Evolutionary conservation across 2,888 invertebrate species (phyloP), one percentile per base, ranked within the genome.

Genomic region (Orthosia incerta): DNA sequence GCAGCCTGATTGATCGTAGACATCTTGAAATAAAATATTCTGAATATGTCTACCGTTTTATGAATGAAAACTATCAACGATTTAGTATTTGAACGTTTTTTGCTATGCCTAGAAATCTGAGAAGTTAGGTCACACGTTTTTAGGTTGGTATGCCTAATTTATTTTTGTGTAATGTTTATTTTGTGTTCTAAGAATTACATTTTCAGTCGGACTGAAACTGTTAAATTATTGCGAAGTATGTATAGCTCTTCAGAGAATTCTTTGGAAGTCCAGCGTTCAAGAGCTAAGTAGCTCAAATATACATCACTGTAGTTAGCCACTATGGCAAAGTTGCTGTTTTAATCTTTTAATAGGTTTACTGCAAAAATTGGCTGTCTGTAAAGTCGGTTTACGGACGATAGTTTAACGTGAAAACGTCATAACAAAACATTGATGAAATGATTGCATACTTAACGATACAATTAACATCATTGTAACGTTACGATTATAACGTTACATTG

Each of bases 1-100:
- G 61, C 73, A 73, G 77, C 48, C 69, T 83, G 85, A 81, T 79
- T 80, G 82, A 86, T 85, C 63, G 81, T 77, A 39, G 71, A 85
- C 79, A 50, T 81, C 77, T 79, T 69, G 78, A 80, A 80, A 82
- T 79, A 60, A 76, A 79, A 86, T 84, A 84, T 78, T 84, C 75
- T 77, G 64, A 60, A 73, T 71, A 71, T 59, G 69, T 62, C 61
- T 55, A 80, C 56, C 61, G 61, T 69, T 86, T 86, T 77, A 85
- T 86, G 85, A 86, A 86, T 86, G 87, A 86, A 85, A 67, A 78
- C 68, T 59, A 71, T 71, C 4, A 74, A 65, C 48, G 12, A 60
- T 74, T 66, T 68, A n/a, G 39, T 62, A 79, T 56, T 18, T 16
- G 20, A 66, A 26, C 65, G 16, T 59, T 48, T 71, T 61, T 48